Conservation (phyloP, 30 jellyfish, hydroid and myxozoan genomes). For the Turritopsis rubra region DNA sequence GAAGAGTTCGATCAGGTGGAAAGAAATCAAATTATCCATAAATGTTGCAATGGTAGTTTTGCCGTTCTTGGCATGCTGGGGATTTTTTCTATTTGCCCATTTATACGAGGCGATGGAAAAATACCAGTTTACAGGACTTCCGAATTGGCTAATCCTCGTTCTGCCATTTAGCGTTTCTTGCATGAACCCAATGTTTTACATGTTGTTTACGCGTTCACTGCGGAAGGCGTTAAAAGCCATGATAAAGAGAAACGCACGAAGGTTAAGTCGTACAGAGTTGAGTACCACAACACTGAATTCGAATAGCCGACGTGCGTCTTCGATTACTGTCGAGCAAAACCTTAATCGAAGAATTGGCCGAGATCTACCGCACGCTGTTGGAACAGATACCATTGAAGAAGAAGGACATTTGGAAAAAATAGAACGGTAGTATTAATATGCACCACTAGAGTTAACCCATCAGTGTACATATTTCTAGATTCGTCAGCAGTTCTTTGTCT, state of each 20-base stretch:
- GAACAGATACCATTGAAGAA: neutral
- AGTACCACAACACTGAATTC: conserved; percentile 7
- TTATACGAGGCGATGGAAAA: conserved; percentile 7
- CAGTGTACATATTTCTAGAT: no score
- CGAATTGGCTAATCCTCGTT: conserved; percentile 20
- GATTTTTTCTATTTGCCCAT: conserved; percentile 24
- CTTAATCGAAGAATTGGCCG: neutral
- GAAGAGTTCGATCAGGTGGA: conserved; percentile 13
- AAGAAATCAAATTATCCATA: conserved; percentile 24
- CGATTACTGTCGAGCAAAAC: neutral
- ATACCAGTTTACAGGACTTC: conserved; percentile 13
- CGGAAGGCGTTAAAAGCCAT: conserved; percentile 19
- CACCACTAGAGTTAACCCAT: no score
- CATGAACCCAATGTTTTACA: conserved; percentile 22
- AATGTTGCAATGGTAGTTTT: conserved; percentile 32
- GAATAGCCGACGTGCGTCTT: conserved; percentile 1
- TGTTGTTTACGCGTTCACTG: conserved; percentile 23
- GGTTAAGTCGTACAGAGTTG: conserved; percentile 11
- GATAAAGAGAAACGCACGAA: conserved; percentile 9
- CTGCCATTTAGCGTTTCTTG: conserved; percentile 28
- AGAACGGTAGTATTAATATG: neutral
- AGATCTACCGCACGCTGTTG: neutral
- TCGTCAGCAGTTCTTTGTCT: no score
- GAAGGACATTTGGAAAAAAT: neutral
- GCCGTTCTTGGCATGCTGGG: conserved; percentile 32